These are phyloP conservation scores for Diabrotica undecimpunctata DNA, from an alignment of 1,140 invertebrate species.

Conservation along the genomic window DNA sequence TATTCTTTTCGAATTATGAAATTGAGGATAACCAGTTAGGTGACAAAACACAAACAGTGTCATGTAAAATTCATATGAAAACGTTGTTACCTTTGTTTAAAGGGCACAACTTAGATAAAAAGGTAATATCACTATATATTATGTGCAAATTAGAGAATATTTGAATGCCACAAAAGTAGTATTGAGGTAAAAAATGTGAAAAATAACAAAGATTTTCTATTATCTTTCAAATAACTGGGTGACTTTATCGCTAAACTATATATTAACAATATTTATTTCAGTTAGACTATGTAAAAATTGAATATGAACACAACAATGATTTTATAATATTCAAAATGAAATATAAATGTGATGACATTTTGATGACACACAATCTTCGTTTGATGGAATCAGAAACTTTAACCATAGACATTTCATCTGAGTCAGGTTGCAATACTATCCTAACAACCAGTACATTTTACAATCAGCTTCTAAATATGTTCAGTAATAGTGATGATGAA, in stretches of 20 bases:
- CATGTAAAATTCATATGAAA: slow-evolving; percentile 67
- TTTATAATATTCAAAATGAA: slow-evolving; percentile 40
- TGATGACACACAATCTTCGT: slow-evolving; percentile 35
- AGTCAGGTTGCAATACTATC: slow-evolving; percentile 31
- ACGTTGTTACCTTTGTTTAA: slow-evolving; percentile 59
- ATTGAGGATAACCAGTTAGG: slow-evolving; percentile 27
- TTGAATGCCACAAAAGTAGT: too few species aligned
- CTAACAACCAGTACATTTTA: slow-evolving; percentile 32
- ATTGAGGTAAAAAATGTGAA: too few species aligned
- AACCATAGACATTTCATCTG: slow-evolving; percentile 27
- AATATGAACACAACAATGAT: slow-evolving; percentile 32
- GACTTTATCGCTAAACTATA: too few species aligned
- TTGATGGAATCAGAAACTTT: slow-evolving; percentile 37
- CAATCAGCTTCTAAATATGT: slow-evolving; percentile 35
- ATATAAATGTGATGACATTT: slow-evolving; percentile 40
- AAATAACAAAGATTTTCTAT: too few species aligned
- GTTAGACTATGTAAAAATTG: slow-evolving; percentile 40
- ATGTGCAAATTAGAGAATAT: not conserved
- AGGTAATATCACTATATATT: slow-evolving; percentile 28
- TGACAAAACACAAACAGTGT: slow-evolving; percentile 26
- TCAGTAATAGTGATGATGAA: slow-evolving; percentile 38
- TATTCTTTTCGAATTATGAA: slow-evolving; percentile 61
- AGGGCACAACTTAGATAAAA: slow-evolving; percentile 53
- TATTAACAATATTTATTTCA: slow-evolving; percentile 27
- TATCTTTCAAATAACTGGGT: too few species aligned